Conservation (phyloP, 30 jellyfish, hydroid and myxozoan species). For the Aurelia aurita region DNA sequence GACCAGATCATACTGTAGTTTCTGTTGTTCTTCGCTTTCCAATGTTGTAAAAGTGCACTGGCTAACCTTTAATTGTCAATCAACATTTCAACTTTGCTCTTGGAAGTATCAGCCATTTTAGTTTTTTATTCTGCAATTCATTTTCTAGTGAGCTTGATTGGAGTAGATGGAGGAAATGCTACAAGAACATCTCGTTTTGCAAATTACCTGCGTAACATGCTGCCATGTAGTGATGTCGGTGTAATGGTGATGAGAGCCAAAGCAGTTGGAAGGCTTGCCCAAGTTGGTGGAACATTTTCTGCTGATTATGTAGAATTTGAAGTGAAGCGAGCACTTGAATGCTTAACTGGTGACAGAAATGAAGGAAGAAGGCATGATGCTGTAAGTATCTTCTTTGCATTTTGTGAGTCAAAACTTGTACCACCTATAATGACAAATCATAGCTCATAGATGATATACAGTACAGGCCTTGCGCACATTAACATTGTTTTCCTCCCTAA, state of each 20-base stretch:
- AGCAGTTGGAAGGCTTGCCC: slow-evolving; percentile 94
- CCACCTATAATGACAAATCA: too few species aligned
- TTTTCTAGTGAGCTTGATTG: slow-evolving; percentile 77
- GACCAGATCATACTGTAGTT: too few species aligned
- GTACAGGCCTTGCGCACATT: too few species aligned
- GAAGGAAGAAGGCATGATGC: slow-evolving; percentile 98
- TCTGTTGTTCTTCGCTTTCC: too few species aligned
- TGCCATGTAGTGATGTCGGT: slow-evolving; percentile 89
- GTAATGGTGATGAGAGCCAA: slow-evolving; percentile 94
- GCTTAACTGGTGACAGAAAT: slow-evolving; percentile 85
- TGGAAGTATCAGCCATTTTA: neutral
- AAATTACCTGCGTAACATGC: slow-evolving; percentile 88
- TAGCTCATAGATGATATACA: too few species aligned
- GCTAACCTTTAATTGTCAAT: too few species aligned
- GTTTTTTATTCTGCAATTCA: neutral
- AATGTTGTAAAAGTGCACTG: too few species aligned
- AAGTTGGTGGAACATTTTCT: slow-evolving; percentile 94
- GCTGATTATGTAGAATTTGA: slow-evolving; percentile 97
- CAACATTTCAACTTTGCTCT: too few species aligned
- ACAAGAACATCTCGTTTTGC: slow-evolving; percentile 95
- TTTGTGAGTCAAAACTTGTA: too few species aligned
- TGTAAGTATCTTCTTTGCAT: slow-evolving; percentile 42
- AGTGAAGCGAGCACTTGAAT: slow-evolving; percentile 88
- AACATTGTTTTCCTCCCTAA: too few species aligned
- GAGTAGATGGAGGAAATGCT: slow-evolving; percentile 97